phyloP scores from a whole-genome alignment of 2,797 vertebrate species.

The Coendou prehensilis region DNA sequence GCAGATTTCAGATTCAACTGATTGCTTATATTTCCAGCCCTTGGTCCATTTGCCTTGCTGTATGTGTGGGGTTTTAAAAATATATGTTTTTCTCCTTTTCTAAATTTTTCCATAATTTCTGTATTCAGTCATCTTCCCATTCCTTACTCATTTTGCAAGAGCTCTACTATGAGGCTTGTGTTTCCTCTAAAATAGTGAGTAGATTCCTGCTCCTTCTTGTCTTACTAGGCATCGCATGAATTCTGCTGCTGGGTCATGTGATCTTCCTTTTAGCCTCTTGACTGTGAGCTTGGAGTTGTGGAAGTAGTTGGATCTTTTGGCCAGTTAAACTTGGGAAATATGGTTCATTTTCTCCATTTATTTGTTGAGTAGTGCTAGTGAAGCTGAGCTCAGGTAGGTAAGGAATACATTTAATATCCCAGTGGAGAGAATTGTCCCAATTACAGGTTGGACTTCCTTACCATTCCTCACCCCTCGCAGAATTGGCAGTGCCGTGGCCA shows the following conservation, averaged over 20 bases:
- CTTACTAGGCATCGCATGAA: neutral
- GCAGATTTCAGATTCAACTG: neutral
- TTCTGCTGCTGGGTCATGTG: neutral
- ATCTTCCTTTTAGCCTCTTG: neutral
- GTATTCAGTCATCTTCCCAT: neutral
- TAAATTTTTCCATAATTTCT: neutral
- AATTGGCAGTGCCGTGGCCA: neutral
- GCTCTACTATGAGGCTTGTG: neutral
- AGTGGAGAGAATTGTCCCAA: neutral
- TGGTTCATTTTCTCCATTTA: neutral
- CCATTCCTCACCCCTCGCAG: accelerated
- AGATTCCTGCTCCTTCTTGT: neutral
- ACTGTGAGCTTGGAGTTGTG: neutral
- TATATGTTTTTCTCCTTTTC: neutral
- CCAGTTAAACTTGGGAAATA: neutral
- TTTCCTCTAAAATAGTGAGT: neutral
- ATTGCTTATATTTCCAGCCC: neutral
- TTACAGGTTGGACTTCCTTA: neutral
- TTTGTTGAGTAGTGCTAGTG: neutral
- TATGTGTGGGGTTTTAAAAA: neutral
- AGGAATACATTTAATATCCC: neutral
- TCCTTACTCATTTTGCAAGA: neutral
- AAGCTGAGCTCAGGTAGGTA: neutral
- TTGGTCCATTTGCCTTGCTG: neutral
- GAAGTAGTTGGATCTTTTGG: neutral